Percentiles rank a stretch among this genome's conserved stretches.
These are phyloP conservation scores for Drosophila pseudoobscura DNA, from an alignment of 1,140 invertebrate species.

Conservation along the genomic window DNA sequence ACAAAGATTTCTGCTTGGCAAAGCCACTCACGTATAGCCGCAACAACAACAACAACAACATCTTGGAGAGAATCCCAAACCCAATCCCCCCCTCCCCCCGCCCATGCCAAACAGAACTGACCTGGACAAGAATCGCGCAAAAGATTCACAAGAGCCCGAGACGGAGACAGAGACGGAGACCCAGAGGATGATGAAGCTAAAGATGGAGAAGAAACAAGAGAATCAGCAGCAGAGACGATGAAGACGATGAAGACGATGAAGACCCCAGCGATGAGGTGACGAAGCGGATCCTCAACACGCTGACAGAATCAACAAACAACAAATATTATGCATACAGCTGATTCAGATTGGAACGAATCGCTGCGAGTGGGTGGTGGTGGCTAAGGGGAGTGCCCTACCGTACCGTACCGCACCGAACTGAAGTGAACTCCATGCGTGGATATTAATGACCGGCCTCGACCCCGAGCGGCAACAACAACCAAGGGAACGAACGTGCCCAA, in stretches of 20 bases:
- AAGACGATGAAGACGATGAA: neutral
- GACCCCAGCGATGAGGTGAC: slow-evolving; percentile 46
- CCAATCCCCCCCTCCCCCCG: neutral
- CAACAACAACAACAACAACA: slow-evolving; percentile 17
- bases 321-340: slow-evolving; percentile 78
- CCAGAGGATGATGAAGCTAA: neutral
- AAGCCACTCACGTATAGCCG: slow-evolving; percentile 63
- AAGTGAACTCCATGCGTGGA: slow-evolving; percentile 71
- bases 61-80: slow-evolving; percentile 3
- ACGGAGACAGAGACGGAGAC: neutral
- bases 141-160: neutral
- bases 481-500: slow-evolving; percentile 71
- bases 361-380: slow-evolving; percentile 8
- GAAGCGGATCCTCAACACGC: slow-evolving; percentile 71
- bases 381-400: neutral
- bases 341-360: slow-evolving; percentile 59
- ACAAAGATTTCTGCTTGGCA: slow-evolving; percentile 44
- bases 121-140: slow-evolving; percentile 50
- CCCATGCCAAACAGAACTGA: slow-evolving; percentile 24
- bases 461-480: slow-evolving; percentile 42
- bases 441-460: slow-evolving; percentile 83
- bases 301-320: slow-evolving; percentile 71
- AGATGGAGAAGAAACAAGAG: slow-evolving; percentile 33
- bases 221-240: neutral
- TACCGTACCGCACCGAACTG: slow-evolving; percentile 1